A percentile compares a stretch with the other conserved stretches of the same genome.
Conservation (phyloP, 2,888 invertebrate genomes). For the Macrophya annulata region DNA sequence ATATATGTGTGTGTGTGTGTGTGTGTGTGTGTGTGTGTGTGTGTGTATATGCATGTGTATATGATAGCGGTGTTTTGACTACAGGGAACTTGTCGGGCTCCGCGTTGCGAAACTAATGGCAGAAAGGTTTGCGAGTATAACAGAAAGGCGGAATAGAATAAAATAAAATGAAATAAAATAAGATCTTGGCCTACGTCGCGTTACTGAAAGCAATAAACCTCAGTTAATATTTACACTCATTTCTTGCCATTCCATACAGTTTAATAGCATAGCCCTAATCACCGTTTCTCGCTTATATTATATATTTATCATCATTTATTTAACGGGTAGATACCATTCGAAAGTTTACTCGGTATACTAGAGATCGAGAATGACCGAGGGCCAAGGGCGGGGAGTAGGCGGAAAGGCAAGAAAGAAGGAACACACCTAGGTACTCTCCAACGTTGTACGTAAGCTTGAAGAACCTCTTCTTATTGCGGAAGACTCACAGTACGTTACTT, state of each 20-base stretch:
- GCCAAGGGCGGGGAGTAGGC: conserved; percentile 44
- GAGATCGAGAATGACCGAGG: conserved; percentile 25
- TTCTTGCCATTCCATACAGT: not conserved
- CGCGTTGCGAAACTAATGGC: conserved; percentile 40
- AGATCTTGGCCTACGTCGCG: conserved; percentile 20
- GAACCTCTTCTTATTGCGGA: conserved; percentile 41
- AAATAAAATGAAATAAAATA: conserved; percentile 8
- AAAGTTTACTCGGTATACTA: conserved; percentile 18
- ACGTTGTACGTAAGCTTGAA: not conserved
- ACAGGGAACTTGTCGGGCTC: not conserved
- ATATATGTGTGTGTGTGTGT: too few species aligned
- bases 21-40: too few species aligned
- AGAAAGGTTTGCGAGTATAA: conserved; percentile 7
- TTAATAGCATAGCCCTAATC: conserved; percentile 25
- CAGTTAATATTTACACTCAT: not conserved
- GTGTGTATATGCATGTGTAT: not conserved
- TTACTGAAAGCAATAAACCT: conserved; percentile 42
- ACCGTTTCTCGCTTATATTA: conserved; percentile 11
- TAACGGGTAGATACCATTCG: conserved; percentile 20
- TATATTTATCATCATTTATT: conserved; percentile 29
- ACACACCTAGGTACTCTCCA: conserved; percentile 34
- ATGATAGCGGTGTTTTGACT: conserved; percentile 44
- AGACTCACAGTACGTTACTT: conserved; percentile 26
- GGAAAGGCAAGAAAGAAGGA: not conserved
- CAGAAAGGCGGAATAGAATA: conserved; percentile 18